Base-by-base conservation (phyloP, 2,888 invertebrate species). In the Trissonchulus sp. region DNA sequence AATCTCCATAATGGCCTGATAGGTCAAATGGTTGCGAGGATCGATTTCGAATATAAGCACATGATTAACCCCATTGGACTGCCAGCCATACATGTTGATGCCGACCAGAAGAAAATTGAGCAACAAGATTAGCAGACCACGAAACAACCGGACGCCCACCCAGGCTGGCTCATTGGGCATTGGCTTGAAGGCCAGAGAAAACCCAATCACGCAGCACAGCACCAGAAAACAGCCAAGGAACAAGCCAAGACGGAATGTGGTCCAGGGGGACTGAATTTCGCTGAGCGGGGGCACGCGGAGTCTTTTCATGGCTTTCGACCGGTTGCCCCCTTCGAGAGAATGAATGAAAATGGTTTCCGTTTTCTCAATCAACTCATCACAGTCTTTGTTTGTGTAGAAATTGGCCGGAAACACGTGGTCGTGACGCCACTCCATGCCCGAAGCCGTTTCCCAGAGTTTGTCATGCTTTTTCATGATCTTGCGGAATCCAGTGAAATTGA, bases 391-490 rank as follows among this genome's bases (percentile, higher is more conserved):
- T 71, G 92, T 92, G 86, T 94, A 94, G 87, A 99, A 99, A 80
- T 93, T 93, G 0, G 97, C 92, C 0, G 91, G 90, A 85, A 98
- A 97, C 63, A 98, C 96, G 82, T 93, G 90, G 81, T 92, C 91
- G 75, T 91, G 90, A 75, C 94, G 88, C 96, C 97, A 99, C 87
- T 92, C 92, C 34, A 91, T 91, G 0, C 99, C 99, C 79, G 89
- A 88, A 79, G 91, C 92, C 74, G 92, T 91, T 76, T 90, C 89
- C 84, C 94, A 87, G 81, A 95, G 87, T 90, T 99, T 99, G 87
- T 99, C 99, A 85, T 98, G 98, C 86, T 99, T 99, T 86, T 99
- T 99, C 78, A 99, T 89, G 84, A 99, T 99, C 87, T 99, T 99
- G 78, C 98, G 89, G 88, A 99, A 99, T 0, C 98, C 99, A 1